phyloP scores from a whole-genome alignment of 2,888 invertebrate genomes.

The Falcaria lacertinaria region DNA sequence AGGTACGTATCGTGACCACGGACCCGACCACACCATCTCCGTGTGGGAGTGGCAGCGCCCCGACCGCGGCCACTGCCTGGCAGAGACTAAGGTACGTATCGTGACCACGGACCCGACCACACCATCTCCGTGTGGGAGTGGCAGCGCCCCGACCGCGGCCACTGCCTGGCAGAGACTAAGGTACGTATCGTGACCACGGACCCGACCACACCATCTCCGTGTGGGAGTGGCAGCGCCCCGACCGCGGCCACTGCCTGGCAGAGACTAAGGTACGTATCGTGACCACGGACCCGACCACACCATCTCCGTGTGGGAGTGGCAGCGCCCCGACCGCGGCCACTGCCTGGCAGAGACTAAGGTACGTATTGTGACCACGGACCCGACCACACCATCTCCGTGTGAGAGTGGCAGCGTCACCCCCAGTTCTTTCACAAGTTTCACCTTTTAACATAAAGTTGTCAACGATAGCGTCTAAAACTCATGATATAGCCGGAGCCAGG shows the following conservation, averaged over 20 bases:
- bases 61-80: constrained; percentile 89
- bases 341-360: constrained; percentile 95
- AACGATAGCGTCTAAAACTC: no score
- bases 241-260: constrained; percentile 89
- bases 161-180: constrained; percentile 93
- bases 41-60: constrained; percentile 96
- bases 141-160: constrained; percentile 90
- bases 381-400: no score
- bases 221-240: constrained; percentile 95
- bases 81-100: constrained; percentile 95
- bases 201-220: constrained; percentile 93
- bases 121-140: constrained; percentile 96
- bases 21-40: constrained; percentile 92
- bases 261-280: constrained; percentile 95
- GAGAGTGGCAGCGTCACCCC: no score
- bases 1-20: constrained; percentile 96
- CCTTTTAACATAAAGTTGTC: no score
- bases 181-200: constrained; percentile 94
- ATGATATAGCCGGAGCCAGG: no score
- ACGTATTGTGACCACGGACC: no score
- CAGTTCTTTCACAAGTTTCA: no score
- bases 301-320: constrained; percentile 97
- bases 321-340: constrained; percentile 88
- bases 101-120: constrained; percentile 95
- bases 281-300: constrained; percentile 94